Base-by-base conservation (phyloP, 2,797 vertebrate genomes). In the Rhinella marina region DNA sequence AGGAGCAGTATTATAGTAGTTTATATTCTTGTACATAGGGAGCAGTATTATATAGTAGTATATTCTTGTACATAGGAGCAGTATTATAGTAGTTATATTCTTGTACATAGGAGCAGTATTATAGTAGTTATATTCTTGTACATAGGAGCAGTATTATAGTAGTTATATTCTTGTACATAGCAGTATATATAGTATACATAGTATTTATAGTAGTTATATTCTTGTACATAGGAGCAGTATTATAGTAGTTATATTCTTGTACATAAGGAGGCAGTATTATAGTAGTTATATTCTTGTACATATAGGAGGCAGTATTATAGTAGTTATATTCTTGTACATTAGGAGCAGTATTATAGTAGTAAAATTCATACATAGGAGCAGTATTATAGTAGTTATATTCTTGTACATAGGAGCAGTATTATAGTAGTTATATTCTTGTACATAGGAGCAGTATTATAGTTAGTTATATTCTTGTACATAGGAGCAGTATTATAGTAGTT, bases 121-220 rank as follows among this genome's bases (percentile, higher is more conserved):
- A 66, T 66, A 27, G 62, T 66, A 66, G 62, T 27, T 66, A 66
- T 66, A 66, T 66, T 66, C 62, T 27, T 66, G 62, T 66, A 66
- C 13, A 66, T 27, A 66, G 62, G 62, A 16, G 62, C 62, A 66
- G 62, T 66, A 66, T 66, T 66, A 66, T 66, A 66, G 62, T 66
- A 66, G 62, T 66, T 66, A 66, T 66, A 66, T 27, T 25, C 62
- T 66, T 66, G 62, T 66, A 66, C 11, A 66, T 66, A 66, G 62
- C n/a, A 27, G n/a, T 11, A n/a, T n/a, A n/a, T n/a, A n/a, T n/a
- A n/a, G n/a, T n/a, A n/a, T n/a, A n/a, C n/a, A n/a, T n/a, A 27
- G 62, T 66, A 66, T 66, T 66, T 66, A 66, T 66, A 66, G 62
- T 66, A 66, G 62, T 66, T 66, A 66, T 66, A 66, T 66, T 66